Percentiles rank a stretch among this genome's conserved stretches.
Conservation (phyloP, 1,140 invertebrate species). For the Phocides pigmalion region DNA sequence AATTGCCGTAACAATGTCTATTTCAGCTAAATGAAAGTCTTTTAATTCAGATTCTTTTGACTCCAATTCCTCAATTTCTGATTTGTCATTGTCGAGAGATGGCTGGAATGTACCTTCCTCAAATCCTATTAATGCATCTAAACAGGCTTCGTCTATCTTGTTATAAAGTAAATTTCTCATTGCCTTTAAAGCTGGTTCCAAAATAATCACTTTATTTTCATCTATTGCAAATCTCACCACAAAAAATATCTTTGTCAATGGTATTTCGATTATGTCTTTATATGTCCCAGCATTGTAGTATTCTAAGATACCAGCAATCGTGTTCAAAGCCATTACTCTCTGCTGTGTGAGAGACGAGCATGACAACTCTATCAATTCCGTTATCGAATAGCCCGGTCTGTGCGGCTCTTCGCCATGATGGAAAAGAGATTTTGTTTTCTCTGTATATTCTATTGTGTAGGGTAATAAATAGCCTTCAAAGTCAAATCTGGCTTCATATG, state of each 20-base stretch:
- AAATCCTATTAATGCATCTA: constrained; percentile 89
- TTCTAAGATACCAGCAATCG: constrained; percentile 90
- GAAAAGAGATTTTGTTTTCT: constrained; percentile 87
- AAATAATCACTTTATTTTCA: constrained; percentile 89
- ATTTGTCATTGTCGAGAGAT: constrained; percentile 83
- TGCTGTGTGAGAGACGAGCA: constrained; percentile 90
- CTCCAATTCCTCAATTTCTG: constrained; percentile 83
- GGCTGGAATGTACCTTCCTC: constrained; percentile 87
- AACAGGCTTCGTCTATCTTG: constrained; percentile 89
- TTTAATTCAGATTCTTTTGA: constrained; percentile 89
- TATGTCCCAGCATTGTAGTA: constrained; percentile 90
- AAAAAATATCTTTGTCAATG: constrained; percentile 89
- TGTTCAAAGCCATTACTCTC: constrained; percentile 90
- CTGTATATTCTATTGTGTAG: constrained; percentile 85
- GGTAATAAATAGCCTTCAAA: constrained; percentile 88
- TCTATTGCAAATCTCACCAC: constrained; percentile 93
- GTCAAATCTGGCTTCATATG: constrained; percentile 90
- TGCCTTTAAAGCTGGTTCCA: constrained; percentile 89
- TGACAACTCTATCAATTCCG: constrained; percentile 91
- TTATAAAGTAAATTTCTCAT: constrained; percentile 90
- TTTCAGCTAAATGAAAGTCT: constrained; percentile 92
- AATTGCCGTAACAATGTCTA: constrained; percentile 89
- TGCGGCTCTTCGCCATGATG: constrained; percentile 96
- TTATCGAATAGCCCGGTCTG: constrained; percentile 94
- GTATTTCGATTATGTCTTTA: constrained; percentile 86